phyloP scores from a whole-genome alignment of 2,888 invertebrate species.

The Pachycephus smyrnensis region DNA sequence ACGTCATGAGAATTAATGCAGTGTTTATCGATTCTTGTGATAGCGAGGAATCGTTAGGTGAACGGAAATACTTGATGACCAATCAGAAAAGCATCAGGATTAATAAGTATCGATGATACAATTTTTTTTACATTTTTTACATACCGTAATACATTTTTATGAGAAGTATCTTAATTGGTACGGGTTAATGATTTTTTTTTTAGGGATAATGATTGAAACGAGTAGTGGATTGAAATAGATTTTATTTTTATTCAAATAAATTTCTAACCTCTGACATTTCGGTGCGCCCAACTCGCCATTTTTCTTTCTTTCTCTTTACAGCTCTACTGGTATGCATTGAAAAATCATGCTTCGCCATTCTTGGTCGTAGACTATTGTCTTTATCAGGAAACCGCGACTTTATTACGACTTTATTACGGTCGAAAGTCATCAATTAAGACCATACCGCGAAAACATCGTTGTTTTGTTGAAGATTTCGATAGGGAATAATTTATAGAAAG shows the following conservation, averaged over 20 bases:
- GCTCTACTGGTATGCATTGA: not conserved
- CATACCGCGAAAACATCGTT: not conserved
- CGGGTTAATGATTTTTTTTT: not conserved
- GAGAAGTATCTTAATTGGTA: too few species aligned
- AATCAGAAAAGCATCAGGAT: not conserved
- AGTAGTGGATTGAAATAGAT: not conserved
- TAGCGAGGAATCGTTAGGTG: not conserved
- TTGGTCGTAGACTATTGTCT: not conserved
- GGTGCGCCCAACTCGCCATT: not conserved
- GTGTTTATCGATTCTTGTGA: not conserved
- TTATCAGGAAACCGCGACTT: not conserved
- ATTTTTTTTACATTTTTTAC: not conserved
- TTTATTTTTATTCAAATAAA: not conserved
- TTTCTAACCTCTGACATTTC: not conserved
- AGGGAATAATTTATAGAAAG: not conserved
- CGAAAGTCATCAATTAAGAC: not conserved
- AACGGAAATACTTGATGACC: not conserved
- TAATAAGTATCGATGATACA: not conserved
- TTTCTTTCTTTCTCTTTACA: not conserved
- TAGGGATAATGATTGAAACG: not conserved
- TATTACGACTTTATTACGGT: not conserved
- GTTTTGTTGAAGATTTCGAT: not conserved
- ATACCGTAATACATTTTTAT: too few species aligned
- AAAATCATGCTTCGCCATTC: not conserved
- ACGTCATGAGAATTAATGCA: not conserved